A percentile compares a stretch with the other conserved stretches of the same genome.
Conservation (phyloP, 2,797 vertebrate species). For the Pangasius djambal region DNA sequence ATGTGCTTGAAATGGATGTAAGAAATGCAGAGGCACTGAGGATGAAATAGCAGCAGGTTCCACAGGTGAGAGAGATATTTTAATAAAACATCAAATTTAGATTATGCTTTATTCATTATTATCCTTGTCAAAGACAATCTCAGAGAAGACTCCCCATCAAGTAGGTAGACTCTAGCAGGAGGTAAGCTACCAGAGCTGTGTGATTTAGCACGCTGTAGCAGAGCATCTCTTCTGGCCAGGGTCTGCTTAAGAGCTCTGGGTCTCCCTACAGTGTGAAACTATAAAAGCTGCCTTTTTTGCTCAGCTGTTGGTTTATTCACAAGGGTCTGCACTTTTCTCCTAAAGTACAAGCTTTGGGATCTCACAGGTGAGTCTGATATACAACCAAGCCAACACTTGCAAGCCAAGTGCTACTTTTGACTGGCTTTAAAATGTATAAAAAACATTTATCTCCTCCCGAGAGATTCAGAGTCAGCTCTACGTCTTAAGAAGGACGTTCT, state of each 20-base stretch:
- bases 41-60: background rate
- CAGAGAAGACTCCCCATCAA: background rate
- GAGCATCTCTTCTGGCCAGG: background rate
- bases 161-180: background rate
- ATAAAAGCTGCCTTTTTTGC: slow-evolving; percentile 14
- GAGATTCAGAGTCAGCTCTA: slow-evolving; percentile 56
- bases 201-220: background rate
- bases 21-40: background rate
- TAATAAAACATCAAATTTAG: background rate
- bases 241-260: background rate
- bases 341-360: slow-evolving; percentile 57
- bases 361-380: slow-evolving; percentile 54
- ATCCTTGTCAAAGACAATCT: background rate
- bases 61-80: background rate
- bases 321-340: slow-evolving; percentile 46
- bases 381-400: slow-evolving; percentile 62
- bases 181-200: background rate
- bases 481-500: slow-evolving; percentile 60
- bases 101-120: background rate
- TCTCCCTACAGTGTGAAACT: background rate
- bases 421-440: slow-evolving; percentile 48
- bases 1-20: background rate
- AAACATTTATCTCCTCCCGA: background rate
- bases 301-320: slow-evolving; percentile 42
- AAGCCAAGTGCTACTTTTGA: slow-evolving; percentile 57